Percentiles rank a stretch among this genome's conserved stretches.
Evolutionary conservation across 2,113 vertebrate genomes (phyloP).

Genomic region (human (Homo sapiens)): GRCh38 chr14:77755001-77755500

Average conservation of each 20-base stretch:
- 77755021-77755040: slow-evolving; percentile 92
- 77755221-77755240: neutral
- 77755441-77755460: too few species aligned
- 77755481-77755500: too few species aligned
- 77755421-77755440: neutral
- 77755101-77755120: slow-evolving; percentile 96
- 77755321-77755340: neutral
- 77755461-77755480: too few species aligned
- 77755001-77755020: slow-evolving; percentile 94
- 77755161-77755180: slow-evolving; percentile 13
- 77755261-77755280: neutral
- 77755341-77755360: neutral
- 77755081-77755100: slow-evolving; percentile 98
- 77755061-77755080: slow-evolving; percentile 94
- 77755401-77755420: neutral
- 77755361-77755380: slow-evolving; percentile 34
- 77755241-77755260: neutral
- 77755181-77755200: neutral
- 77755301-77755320: neutral
- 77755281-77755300: slow-evolving; percentile 33
- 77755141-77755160: neutral
- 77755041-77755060: slow-evolving; percentile 92
- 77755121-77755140: slow-evolving; percentile 78
- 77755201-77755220: neutral
- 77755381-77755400: neutral